Evolutionary conservation across 2,113 vertebrate genomes (phyloP), one percentile per base, ranked within the genome.

Genomic region (Thymallus thymallus): DNA sequence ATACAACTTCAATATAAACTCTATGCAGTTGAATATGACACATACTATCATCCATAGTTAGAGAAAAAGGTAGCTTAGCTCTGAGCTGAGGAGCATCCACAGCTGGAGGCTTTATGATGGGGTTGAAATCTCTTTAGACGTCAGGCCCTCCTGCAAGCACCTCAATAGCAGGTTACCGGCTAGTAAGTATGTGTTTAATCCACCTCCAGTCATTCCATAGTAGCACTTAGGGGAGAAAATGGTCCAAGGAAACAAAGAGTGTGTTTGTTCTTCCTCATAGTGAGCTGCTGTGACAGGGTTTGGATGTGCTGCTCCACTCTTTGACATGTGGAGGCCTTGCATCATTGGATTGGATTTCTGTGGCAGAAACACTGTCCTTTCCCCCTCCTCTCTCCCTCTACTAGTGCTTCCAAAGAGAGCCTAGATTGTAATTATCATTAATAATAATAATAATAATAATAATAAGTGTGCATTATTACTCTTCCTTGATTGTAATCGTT

Each of bases 161-260:
- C 75, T 84, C 68, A 88, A 87, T 90, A 84, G 87, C 65, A 85
- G 84, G 72, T 84, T 76, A 69, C 69, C 71, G 6, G 73, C 72
- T 68, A 79, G 29, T 76, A 73, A 35, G 32, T 69, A 74, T 76
- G 51, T 66, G 71, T 80, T 76, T 63, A 68, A 76, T 80, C 74
- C 74, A 82, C 78, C 79, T 82, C 81, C 77, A 83, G 9, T 3
- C 76, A 73, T 80, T 81, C 62, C 76, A 58, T 73, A 79, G 75
- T 79, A 76, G 68, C 63, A 41, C 73, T 82, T 63, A 64, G 70
- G 73, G 78, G 79, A 80, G 76, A 77, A 75, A 79, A 76, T 2
- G 45, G 80, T 76, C 76, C 70, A 68, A 67, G 70, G 78, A 82
- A 62, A 80, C 76, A 89, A 88, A 84, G 76, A 77, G 58, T 51